Base-by-base conservation (phyloP, 2,888 invertebrate species). In the Melitaea athalia region DNA sequence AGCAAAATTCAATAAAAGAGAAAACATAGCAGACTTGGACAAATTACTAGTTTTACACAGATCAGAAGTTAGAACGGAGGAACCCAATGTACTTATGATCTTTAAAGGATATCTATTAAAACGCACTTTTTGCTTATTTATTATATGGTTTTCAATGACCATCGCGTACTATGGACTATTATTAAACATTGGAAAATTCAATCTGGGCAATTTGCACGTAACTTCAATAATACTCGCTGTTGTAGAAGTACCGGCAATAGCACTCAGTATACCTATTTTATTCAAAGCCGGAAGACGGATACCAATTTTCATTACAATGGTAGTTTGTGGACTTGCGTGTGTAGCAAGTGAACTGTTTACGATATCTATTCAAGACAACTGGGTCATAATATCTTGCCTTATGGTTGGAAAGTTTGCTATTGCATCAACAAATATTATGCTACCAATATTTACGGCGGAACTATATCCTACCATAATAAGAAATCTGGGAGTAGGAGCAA, bases 361-460 rank as follows among this genome's bases (percentile, higher is more conserved):
- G 65, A 86, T 93, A 68, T 88, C 93, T 4, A 89, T 91, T 52
- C 81, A 94, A 75, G 85, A 94, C 33, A 93, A 95, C 59, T 96
- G 95, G 96, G 81, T 95, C 59, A 94, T 95, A 85, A 95, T 96
- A 53, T 93, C 94, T n/a, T 94, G 96, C 75, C 93, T 96, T 57
- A 96, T 97, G 96, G 93, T 95, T 70, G 96, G 96, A 79, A 96
- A 97, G 88, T 96, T 97, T 78, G 95, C 95, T 38, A 95, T 97
- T 64, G 96, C 96, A 52, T 94, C 95, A 0, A 95, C 96, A 24
- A 97, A 97, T 79, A 96, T 95, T 80, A 95, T 96, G 77, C 93
- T 96, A 91, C 97, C 97, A 0, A 95, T 96, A 42, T 96, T 94
- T 81, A 95, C 95, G 1, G 95, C 95, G 3, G 96, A 96, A 78